Percentiles rank a stretch among this genome's conserved stretches.
Conservation (phyloP, 2,113 vertebrate species). For the Stigmatopora nigra region DNA sequence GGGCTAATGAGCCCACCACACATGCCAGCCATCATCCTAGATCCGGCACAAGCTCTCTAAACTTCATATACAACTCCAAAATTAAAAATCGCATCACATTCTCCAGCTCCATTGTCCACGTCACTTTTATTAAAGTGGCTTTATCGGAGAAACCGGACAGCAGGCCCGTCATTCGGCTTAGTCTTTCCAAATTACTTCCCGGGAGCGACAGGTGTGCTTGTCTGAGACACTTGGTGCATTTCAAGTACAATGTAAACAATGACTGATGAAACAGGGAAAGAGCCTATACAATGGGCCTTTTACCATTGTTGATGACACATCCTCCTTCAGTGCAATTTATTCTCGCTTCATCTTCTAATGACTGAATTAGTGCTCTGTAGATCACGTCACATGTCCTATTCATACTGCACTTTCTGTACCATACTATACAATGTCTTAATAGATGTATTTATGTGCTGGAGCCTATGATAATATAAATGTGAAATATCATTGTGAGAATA, state of each 20-base stretch:
- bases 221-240: conserved; percentile 42
- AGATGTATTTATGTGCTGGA: conserved; percentile 30
- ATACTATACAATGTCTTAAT: conserved; percentile 31
- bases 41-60: not conserved
- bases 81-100: conserved; percentile 9
- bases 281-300: conserved; percentile 42
- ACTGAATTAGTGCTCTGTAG: conserved; percentile 53
- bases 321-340: conserved; percentile 47
- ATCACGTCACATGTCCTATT: conserved; percentile 46
- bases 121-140: conserved; percentile 23
- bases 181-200: conserved; percentile 26
- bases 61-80: conserved; percentile 4
- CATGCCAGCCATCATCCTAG: conserved; percentile 26
- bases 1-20: conserved; percentile 25
- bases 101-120: conserved; percentile 12
- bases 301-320: conserved; percentile 52
- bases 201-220: conserved; percentile 38
- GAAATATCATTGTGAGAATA: conserved; percentile 50
- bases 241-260: conserved; percentile 68
- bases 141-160: conserved; percentile 26
- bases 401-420: conserved; percentile 42
- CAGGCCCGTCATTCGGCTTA: conserved; percentile 12
- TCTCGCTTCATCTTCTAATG: conserved; percentile 56
- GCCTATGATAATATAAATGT: conserved; percentile 38
- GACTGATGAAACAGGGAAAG: conserved; percentile 44